Evolutionary conservation across 2,113 vertebrate genomes (phyloP), one percentile per base, ranked within the genome.

Genomic region (Zosterops hypoxanthus): DNA sequence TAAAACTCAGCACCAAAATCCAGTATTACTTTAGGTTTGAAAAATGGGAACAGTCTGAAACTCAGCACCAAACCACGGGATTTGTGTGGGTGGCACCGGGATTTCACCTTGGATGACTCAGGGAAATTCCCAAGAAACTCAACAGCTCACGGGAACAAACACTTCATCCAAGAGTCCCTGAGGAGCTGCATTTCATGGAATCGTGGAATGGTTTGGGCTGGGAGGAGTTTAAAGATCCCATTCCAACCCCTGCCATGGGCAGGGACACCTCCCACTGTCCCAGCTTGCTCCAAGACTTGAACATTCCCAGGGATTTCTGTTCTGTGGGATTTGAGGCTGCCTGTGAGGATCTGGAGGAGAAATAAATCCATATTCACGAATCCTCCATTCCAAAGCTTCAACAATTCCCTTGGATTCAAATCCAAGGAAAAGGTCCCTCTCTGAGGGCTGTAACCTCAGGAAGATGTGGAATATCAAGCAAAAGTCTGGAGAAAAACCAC

Each of bases 21-120:
- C 85, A 98, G 66, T 49, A 97, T 98, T 93, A 98, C 60, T 97
- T 94, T n/a, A 90, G 84, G 23, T 50, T 88, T 24, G 26, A 9
- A 50, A 33, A 53, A 50, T 0, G 2, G 65, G 28, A 8, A 12
- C 20, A 49, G 33, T 1, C 5, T 0, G 41, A 39, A 56, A 9
- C 22, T 36, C 31, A 3, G 96, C 89, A 97, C 88, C 97, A 95
- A 90, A 56, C 7, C 12, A 1, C 2, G 1, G 9, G 57, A 36
- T 22, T 11, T 18, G 4, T 0, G 3, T 2, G 14, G 5, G 14
- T 2, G 2, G 34, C 0, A 2, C 8, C 4, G 2, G 9, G 16
- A 28, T 26, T 49, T 36, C 14, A 24, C 4, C 2, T 4, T n/a
- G 42, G 17, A 42, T 49, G 17, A 33, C 16, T 42, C 4, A 0